Evolutionary conservation across 2,113 vertebrate genomes (phyloP), one percentile per base, ranked within the genome.

Genomic region (Centrocercus urophasianus): DNA sequence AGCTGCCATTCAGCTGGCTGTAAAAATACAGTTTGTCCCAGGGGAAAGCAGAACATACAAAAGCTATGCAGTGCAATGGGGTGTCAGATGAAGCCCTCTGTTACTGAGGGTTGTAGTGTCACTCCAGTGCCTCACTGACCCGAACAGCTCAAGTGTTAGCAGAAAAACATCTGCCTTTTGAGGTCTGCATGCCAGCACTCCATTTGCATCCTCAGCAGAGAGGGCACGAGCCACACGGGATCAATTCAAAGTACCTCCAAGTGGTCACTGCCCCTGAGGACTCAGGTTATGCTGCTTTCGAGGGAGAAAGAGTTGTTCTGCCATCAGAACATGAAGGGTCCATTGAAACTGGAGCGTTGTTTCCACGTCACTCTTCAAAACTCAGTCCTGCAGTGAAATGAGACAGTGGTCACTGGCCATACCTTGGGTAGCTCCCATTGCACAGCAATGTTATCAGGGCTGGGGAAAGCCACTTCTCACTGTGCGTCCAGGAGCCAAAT

Each of bases 1-100:
- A 64, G 60, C 91, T 96, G 95, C 76, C 96, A 93, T 57, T 95
- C 93, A 93, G 47, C 48, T 40, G 24, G 18, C 63, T 83, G 59
- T 10, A 69, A 64, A 64, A 28, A 80, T 75, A 9, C 54, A 69
- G 24, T 13, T 64, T 90, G 70, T 69, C 88, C 87, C 11, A 38
- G 61, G 83, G 71, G 80, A 67, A 73, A 90, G 70, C 42, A 48
- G 30, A 5, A 25, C 2, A 25, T 14, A n/a, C n/a, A n/a, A 76
- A 87, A 81, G 64, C 54, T 48, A 59, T 19, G 11, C 32, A 40
- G 61, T 8, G 56, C n/a, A 17, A 6, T 2, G 13, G 57, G 38
- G 76, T 19, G 19, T 5, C 30, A 34, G 66, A 30, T 34, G 40
- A 45, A 93, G 79, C 36, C 57, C 36, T 3, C 52, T 18, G 14